Percentiles rank a stretch among this genome's conserved stretches.
Conservation (phyloP, 2,888 invertebrate species). For the Orchesella flavescens region DNA sequence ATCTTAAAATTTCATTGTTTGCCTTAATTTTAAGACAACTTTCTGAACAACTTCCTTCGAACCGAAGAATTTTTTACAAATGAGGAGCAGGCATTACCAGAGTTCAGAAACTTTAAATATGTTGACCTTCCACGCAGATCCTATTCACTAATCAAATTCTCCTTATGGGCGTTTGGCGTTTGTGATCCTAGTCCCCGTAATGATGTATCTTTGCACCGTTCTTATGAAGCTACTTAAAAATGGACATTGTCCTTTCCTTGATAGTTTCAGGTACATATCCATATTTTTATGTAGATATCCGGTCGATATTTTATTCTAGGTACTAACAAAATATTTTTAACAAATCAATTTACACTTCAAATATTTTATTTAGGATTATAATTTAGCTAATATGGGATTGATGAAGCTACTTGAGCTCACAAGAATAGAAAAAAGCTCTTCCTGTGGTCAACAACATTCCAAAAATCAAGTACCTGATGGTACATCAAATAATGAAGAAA, state of each 20-base stretch:
- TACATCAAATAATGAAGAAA: neutral
- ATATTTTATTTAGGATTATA: no score
- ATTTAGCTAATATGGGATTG: conserved; percentile 85
- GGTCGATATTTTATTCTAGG: neutral
- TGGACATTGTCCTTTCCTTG: conserved; percentile 82
- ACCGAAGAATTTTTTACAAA: conserved; percentile 87
- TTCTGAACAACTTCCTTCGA: conserved; percentile 76
- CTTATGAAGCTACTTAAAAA: conserved; percentile 82
- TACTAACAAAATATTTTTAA: neutral
- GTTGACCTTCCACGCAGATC: conserved; percentile 79
- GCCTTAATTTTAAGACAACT: conserved; percentile 77
- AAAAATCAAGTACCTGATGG: no score
- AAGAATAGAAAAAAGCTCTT: conserved; percentile 87
- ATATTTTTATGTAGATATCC: no score
- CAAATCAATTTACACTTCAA: no score
- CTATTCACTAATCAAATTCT: conserved; percentile 82
- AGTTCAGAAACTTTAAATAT: conserved; percentile 75
- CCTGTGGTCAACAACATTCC: conserved; percentile 79
- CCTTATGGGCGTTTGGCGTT: conserved; percentile 83
- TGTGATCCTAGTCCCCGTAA: conserved; percentile 81
- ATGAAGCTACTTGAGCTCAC: conserved; percentile 88
- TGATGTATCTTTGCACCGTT: conserved; percentile 81
- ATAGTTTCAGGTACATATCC: conserved; percentile 86
- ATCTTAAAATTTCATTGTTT: neutral
- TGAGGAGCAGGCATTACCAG: conserved; percentile 74